phyloP scores from a whole-genome alignment of 1,140 invertebrate genomes.

The Neocloeon triangulifer region DNA sequence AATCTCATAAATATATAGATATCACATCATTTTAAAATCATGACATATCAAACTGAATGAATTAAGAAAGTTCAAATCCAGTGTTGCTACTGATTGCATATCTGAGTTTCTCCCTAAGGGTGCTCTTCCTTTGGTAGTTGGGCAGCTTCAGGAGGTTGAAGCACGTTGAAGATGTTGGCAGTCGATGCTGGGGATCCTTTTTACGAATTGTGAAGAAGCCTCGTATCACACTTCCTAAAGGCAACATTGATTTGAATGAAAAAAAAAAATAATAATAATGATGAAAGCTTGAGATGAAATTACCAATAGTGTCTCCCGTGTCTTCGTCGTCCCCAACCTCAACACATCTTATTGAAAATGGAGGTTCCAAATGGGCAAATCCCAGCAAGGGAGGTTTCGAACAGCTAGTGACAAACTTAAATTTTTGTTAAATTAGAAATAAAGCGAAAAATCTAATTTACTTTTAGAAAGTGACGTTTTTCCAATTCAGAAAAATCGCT shows the following conservation, averaged over 20 bases:
- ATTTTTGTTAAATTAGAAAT: background rate
- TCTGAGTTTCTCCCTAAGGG: constrained; percentile 81
- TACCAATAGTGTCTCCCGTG: constrained; percentile 83
- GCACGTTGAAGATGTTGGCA: constrained; percentile 97
- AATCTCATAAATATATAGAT: too few species aligned
- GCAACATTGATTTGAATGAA: background rate
- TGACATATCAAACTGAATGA: background rate
- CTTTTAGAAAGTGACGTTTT: constrained; percentile 80
- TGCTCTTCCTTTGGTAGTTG: constrained; percentile 93
- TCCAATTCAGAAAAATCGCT: constrained; percentile 88
- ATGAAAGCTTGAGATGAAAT: constrained; percentile 6
- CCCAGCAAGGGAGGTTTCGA: constrained; percentile 93
- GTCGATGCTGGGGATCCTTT: constrained; percentile 80
- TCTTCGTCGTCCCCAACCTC: constrained; percentile 98
- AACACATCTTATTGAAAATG: constrained; percentile 97
- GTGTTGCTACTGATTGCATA: constrained; percentile 96
- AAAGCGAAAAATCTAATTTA: constrained; percentile 11
- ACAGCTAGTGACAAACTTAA: constrained; percentile 96
- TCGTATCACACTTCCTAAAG: constrained; percentile 70
- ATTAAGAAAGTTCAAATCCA: constrained; percentile 90
- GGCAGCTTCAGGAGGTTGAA: constrained; percentile 97
- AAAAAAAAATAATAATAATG: background rate
- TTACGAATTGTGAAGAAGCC: constrained; percentile 96
- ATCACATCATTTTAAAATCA: too few species aligned
- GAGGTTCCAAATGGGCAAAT: constrained; percentile 91